Percentiles rank a stretch among this genome's conserved stretches.
phyloP scores from a whole-genome alignment of 2,113 vertebrate species.

The Brachypodius melanocephalos region DNA sequence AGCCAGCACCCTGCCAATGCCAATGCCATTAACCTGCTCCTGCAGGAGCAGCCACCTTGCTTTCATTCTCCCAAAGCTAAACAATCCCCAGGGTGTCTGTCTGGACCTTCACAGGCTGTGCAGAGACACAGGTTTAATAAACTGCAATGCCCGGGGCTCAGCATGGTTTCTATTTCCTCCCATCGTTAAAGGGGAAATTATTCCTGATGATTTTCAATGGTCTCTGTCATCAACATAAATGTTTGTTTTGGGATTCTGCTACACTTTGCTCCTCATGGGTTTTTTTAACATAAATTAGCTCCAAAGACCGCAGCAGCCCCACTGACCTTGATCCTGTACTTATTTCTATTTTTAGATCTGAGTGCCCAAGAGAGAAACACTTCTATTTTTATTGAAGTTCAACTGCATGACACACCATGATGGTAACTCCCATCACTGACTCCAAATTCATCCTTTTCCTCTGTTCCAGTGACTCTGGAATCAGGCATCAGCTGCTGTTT shows the following conservation, averaged over 20 bases:
- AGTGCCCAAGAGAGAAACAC: neutral
- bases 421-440: neutral
- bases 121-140: neutral
- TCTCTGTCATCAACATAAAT: neutral
- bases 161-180: neutral
- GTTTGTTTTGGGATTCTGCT: neutral
- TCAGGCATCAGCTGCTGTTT: neutral
- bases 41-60: neutral
- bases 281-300: neutral
- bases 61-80: neutral
- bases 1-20: neutral
- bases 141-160: neutral
- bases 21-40: neutral
- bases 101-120: neutral
- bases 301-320: neutral
- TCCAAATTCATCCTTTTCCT: neutral
- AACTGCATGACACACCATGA: neutral
- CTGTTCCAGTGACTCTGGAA: neutral
- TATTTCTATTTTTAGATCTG: neutral
- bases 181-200: neutral
- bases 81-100: neutral
- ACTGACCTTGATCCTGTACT: neutral
- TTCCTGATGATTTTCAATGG: neutral
- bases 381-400: neutral
- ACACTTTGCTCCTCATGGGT: neutral